Base-by-base conservation (phyloP, 2,113 vertebrate genomes). In the Cynocephalus volans region DNA sequence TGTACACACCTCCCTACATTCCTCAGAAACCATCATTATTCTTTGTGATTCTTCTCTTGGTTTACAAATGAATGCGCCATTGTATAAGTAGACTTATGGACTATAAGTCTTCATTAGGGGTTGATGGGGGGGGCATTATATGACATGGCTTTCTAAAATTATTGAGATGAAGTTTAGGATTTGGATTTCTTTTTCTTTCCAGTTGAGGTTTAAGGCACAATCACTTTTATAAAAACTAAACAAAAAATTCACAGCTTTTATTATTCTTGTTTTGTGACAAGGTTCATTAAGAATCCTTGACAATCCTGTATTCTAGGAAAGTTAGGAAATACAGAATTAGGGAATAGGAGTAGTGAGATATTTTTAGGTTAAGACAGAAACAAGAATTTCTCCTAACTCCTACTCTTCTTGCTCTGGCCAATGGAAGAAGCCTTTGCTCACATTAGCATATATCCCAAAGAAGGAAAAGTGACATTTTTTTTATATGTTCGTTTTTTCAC, bases 131-230 rank as follows among this genome's bases (percentile, higher is more conserved):
- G 52, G 3, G n/a, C 14, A 54, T 73, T 73, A 70, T 81, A 31
- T 92, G 73, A 81, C 11, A 69, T 33, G 60, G 10, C 24, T 96
- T 92, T 93, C 41, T 58, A n/a, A 58, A 75, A 79, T 97, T 67
- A 93, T 36, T 95, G 76, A 88, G 92, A 65, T 69, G 19, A 82
- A 88, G 62, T 90, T 95, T 86, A 92, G 50, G 90, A 90, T 82
- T 93, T 60, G 31, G 24, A 19, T 95, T 97, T 92, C 13, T 75
- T 84, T 89, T 88, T 75, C 48, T 76, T 81, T 73, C 56, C 19
- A 92, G 23, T 86, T 95, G 54, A 94, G 31, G 79, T 85, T 69
- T 89, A 85, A 54, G 26, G 23, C 23, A 67, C 80, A 89, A 80
- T 88, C 15, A 88, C 24, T 72, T 89, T 83, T 72, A 14, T 72